Conservation (phyloP, 2,888 invertebrate species). For the Quadroppia sp. region DNA sequence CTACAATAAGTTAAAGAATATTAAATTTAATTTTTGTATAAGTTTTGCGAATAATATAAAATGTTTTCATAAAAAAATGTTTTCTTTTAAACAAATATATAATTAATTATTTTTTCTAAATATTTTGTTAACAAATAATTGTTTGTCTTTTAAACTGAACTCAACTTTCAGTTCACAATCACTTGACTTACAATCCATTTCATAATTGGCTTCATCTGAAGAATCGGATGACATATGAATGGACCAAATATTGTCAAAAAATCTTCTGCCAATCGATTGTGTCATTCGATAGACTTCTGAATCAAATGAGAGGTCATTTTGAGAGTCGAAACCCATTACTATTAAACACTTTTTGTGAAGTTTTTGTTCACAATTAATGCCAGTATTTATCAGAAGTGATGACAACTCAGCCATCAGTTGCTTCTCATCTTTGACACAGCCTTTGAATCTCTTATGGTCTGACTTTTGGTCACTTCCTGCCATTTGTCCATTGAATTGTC, state of each 20-base stretch:
- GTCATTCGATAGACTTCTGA: neutral
- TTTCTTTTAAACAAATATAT: no score
- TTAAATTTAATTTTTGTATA: no score
- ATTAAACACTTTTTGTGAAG: neutral
- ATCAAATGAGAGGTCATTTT: neutral
- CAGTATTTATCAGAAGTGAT: constrained; percentile 23
- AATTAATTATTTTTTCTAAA: neutral
- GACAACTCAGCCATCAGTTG: constrained; percentile 32
- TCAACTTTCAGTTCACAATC: constrained; percentile 1
- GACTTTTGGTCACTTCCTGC: constrained; percentile 16
- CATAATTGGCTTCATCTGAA: neutral
- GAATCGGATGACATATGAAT: neutral
- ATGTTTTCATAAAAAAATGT: no score
- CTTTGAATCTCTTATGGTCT: neutral
- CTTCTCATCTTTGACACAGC: neutral
- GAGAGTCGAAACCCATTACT: neutral
- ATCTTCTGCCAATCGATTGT: constrained; percentile 4
- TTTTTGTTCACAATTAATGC: neutral
- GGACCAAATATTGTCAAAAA: constrained; percentile 1
- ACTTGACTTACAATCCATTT: constrained; percentile 8
- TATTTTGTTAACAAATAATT: neutral
- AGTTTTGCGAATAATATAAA: no score
- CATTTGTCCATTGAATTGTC: neutral
- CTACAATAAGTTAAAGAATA: no score
- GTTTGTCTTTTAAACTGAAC: constrained; percentile 1